Percentiles rank a stretch among this genome's conserved stretches.
phyloP scores from a whole-genome alignment of 2,797 vertebrate species.

The Sarcophilus harrisii region DNA sequence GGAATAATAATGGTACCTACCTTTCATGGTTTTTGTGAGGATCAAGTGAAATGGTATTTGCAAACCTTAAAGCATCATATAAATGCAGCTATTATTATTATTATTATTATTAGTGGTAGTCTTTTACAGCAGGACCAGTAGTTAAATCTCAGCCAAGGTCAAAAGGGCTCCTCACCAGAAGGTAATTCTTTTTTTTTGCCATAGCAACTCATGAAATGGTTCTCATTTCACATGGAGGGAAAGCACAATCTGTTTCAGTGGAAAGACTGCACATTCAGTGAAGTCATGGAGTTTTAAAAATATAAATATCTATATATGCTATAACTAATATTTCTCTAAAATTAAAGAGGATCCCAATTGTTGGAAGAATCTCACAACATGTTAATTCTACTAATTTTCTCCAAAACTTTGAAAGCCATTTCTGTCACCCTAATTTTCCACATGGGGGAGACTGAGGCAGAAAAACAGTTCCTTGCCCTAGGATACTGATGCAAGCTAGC shows the following conservation, averaged over 20 bases:
- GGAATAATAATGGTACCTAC: neutral
- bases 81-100: neutral
- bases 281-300: neutral
- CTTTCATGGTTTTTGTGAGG: neutral
- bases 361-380: slow-evolving; percentile 10
- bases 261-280: neutral
- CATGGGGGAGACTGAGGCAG: slow-evolving; percentile 27
- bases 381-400: slow-evolving; percentile 1
- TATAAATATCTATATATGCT: neutral
- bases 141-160: neutral
- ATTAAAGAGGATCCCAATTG: slow-evolving; percentile 9
- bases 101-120: neutral
- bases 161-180: neutral
- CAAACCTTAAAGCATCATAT: neutral
- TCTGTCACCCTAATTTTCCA: slow-evolving; percentile 11
- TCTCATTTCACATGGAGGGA: neutral
- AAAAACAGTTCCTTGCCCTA: neutral
- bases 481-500: neutral
- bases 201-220: neutral
- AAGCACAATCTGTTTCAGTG: neutral
- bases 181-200: neutral
- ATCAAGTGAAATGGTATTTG: neutral
- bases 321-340: neutral
- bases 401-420: neutral
- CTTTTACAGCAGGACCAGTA: neutral